Percentiles rank a stretch among this genome's conserved stretches.
Conservation (phyloP, 2,113 vertebrate genomes). For the Ptilorrhoa leucosticta region DNA sequence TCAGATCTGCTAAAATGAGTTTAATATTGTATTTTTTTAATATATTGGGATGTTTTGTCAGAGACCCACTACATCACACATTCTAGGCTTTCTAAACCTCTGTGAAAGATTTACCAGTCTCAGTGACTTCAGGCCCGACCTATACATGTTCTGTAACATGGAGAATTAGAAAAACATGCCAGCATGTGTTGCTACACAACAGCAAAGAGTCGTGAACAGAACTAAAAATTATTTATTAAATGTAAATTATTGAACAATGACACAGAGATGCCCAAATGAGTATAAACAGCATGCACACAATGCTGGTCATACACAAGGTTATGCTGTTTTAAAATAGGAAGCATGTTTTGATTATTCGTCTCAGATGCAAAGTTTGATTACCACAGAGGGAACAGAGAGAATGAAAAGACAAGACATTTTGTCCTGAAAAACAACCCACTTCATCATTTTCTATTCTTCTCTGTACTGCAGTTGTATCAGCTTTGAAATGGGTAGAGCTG, state of each 20-base stretch:
- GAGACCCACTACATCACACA: fast-evolving
- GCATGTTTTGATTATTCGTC: neutral
- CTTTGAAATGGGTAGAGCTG: neutral
- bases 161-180: neutral
- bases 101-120: neutral
- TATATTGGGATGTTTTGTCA: neutral
- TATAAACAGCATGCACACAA: neutral
- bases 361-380: neutral
- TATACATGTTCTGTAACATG: neutral
- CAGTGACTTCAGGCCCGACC: neutral
- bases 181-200: neutral
- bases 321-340: neutral
- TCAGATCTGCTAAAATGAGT: neutral
- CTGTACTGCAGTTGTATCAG: neutral
- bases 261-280: neutral
- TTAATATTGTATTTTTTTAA: neutral
- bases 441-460: neutral
- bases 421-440: neutral
- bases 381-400: neutral
- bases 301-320: neutral
- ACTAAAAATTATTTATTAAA: neutral
- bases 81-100: neutral
- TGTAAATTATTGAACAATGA: neutral
- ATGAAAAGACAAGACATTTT: neutral
- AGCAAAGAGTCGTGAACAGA: neutral